Evolutionary conservation across 1,140 invertebrate genomes (phyloP).

Genomic region (Glomeris maerens): DNA sequence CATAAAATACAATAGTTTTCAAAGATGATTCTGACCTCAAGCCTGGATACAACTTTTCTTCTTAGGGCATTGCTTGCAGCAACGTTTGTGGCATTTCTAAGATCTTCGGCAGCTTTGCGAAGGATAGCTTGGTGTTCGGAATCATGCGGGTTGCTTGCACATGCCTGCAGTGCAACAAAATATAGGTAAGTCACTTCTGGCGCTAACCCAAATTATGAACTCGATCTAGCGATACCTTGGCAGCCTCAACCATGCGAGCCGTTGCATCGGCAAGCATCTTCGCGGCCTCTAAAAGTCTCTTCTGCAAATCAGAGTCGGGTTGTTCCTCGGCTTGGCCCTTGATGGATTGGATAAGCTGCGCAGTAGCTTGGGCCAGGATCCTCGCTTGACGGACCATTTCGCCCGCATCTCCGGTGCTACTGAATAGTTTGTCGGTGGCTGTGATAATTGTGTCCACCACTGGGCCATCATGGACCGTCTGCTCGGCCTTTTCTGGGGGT

Average conservation of each 20-base stretch:
- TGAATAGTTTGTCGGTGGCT: conserved; percentile 76
- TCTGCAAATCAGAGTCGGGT: conserved; percentile 74
- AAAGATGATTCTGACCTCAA: conserved; percentile 50
- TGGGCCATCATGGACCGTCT: conserved; percentile 48
- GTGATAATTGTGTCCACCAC: conserved; percentile 78
- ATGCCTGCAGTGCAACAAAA: conserved; percentile 35
- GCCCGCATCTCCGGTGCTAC: conserved; percentile 61
- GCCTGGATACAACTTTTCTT: conserved; percentile 54
- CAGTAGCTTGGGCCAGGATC: conserved; percentile 76
- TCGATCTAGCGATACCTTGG: conserved; percentile 50
- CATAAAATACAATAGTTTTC: no score
- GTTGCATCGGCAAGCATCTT: conserved; percentile 92
- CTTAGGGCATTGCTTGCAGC: conserved; percentile 64
- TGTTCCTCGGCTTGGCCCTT: conserved; percentile 83
- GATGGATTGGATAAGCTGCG: conserved; percentile 80
- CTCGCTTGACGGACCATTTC: conserved; percentile 93
- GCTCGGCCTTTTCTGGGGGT: conserved; percentile 37
- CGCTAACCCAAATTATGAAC: neutral
- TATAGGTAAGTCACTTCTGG: neutral
- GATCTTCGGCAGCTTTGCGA: conserved; percentile 73
- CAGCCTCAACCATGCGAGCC: conserved; percentile 79
- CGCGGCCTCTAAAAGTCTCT: conserved; percentile 74
- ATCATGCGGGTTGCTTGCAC: conserved; percentile 71
- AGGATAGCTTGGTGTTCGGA: conserved; percentile 66
- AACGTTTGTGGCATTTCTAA: conserved; percentile 71